These are phyloP conservation scores for Tenthredo mesomela DNA, from an alignment of 2,888 invertebrate genomes.

Conservation along the genomic window DNA sequence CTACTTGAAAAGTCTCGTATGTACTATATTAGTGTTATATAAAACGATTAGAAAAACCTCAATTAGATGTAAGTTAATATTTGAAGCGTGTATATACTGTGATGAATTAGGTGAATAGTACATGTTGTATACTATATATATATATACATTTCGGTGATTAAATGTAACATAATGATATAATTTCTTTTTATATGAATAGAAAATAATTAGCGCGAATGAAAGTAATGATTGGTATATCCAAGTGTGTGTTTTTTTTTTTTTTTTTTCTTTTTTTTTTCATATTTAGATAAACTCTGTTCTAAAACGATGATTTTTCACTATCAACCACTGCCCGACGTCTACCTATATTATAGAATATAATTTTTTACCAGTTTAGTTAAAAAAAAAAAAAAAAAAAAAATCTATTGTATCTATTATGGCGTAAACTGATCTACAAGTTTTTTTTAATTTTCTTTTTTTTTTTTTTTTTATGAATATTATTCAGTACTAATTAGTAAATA, in stretches of 20 bases:
- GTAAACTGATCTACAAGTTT: not conserved
- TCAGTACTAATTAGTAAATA: slow-evolving; percentile 1
- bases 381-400: slow-evolving; percentile 28
- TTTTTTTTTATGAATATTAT: slow-evolving; percentile 11
- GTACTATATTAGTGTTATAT: not conserved
- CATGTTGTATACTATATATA: slow-evolving; percentile 18
- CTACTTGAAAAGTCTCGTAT: not conserved
- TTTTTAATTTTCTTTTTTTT: not conserved
- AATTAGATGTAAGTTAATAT: slow-evolving; percentile 43
- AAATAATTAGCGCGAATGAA: slow-evolving; percentile 34
- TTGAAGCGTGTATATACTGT: slow-evolving; percentile 43
- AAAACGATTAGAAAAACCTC: slow-evolving; percentile 10
- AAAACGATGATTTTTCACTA: not conserved
- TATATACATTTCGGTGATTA: slow-evolving; percentile 10
- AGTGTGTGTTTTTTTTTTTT: not conserved
- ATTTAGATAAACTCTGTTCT: not conserved
- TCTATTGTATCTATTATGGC: not conserved
- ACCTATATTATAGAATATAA: not conserved
- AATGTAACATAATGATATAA: slow-evolving; percentile 1
- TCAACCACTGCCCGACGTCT: slow-evolving; percentile 14
- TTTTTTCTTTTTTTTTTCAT: not conserved
- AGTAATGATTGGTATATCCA: not conserved
- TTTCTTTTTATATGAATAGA: slow-evolving; percentile 40
- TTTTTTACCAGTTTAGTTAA: not conserved
- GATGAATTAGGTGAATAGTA: slow-evolving; percentile 41